phyloP scores from a whole-genome alignment of 2,113 vertebrate genomes.

The Albula glossodonta region DNA sequence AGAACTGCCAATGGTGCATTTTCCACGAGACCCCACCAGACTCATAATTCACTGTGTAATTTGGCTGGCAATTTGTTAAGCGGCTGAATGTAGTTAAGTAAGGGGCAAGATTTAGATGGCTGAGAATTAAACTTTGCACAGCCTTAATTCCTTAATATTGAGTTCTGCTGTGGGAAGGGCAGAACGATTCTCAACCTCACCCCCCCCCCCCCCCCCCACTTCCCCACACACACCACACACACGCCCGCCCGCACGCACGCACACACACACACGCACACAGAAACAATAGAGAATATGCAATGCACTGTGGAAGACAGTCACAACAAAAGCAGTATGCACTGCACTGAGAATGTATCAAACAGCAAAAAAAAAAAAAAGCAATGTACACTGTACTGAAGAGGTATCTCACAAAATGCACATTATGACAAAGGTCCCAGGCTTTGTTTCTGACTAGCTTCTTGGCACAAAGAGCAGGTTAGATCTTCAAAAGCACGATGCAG shows the following conservation, averaged over 20 bases:
- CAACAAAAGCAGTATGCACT: too few relatives aligned
- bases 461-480: background rate
- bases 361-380: too few relatives aligned
- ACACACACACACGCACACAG: background rate
- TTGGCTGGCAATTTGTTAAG: conserved; percentile 69
- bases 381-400: background rate
- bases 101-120: conserved; percentile 40
- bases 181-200: background rate
- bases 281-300: background rate
- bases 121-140: conserved; percentile 43
- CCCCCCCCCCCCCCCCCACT: background rate
- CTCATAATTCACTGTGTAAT: conserved; percentile 70
- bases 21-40: conserved; percentile 63
- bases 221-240: background rate
- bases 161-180: conserved; percentile 14
- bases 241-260: background rate
- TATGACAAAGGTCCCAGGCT: background rate
- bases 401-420: background rate
- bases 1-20: conserved; percentile 68
- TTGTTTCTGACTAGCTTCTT: background rate
- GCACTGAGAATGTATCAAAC: too few relatives aligned
- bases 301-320: background rate
- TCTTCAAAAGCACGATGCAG: background rate
- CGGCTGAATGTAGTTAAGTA: conserved; percentile 49
- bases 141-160: conserved; percentile 28